These are phyloP conservation scores for Gandaritis pyraliata DNA, from an alignment of 2,888 invertebrate genomes.

Conservation along the genomic window DNA sequence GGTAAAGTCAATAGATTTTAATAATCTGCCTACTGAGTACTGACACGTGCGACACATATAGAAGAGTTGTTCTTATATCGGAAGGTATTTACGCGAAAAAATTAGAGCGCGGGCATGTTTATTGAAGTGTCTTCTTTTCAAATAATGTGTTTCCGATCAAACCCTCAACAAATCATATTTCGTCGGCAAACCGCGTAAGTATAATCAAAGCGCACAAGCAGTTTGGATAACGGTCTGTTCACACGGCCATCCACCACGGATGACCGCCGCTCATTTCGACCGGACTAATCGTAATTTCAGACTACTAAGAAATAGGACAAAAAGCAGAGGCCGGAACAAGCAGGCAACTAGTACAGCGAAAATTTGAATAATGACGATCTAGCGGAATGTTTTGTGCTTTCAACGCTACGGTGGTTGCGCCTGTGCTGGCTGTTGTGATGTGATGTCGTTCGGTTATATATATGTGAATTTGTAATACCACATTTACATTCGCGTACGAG, in stretches of 20 bases:
- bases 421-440: constrained; percentile 30
- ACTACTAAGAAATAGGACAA: constrained; percentile 77
- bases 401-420: constrained; percentile 74
- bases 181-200: constrained; percentile 54
- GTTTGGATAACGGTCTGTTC: constrained; percentile 77
- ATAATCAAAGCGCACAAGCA: constrained; percentile 59
- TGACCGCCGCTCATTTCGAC: constrained; percentile 77
- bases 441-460: constrained; percentile 52
- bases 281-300: constrained; percentile 82
- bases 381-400: constrained; percentile 78
- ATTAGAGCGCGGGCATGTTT: constrained; percentile 21
- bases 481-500: no score
- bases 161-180: constrained; percentile 44
- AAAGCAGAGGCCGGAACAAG: constrained; percentile 81
- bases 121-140: constrained; percentile 33
- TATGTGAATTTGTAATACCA: constrained; percentile 52
- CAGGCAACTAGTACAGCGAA: constrained; percentile 81
- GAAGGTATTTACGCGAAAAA: not conserved
- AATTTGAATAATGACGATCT: constrained; percentile 82
- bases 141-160: constrained; percentile 44
- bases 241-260: constrained; percentile 80
- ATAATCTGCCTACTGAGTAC: constrained; percentile 1
- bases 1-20: constrained; percentile 19
- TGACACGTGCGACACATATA: not conserved
- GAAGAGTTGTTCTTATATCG: not conserved